phyloP scores from a whole-genome alignment of 2,113 vertebrate species.

The Cromileptes altivelis region DNA sequence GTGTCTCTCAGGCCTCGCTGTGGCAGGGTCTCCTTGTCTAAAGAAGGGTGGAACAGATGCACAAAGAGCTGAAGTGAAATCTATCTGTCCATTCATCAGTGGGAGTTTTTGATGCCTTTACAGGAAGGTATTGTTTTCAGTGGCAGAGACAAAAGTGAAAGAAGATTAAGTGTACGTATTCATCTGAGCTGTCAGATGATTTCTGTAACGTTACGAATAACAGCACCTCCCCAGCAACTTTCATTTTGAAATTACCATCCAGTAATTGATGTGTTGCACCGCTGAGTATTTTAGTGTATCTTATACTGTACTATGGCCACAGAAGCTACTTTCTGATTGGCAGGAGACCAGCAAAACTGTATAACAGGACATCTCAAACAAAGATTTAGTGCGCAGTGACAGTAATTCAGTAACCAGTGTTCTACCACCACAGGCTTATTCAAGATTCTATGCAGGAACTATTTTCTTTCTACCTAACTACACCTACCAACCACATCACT shows the following conservation, averaged over 20 bases:
- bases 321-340: background rate
- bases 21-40: slow-evolving; percentile 18
- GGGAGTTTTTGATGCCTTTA: slow-evolving; percentile 36
- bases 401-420: background rate
- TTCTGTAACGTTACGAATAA: background rate
- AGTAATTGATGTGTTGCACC: background rate
- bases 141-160: slow-evolving; percentile 12
- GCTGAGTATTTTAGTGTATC: background rate
- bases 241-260: slow-evolving; percentile 3
- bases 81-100: slow-evolving; percentile 37
- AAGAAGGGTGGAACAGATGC: slow-evolving; percentile 20
- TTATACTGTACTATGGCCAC: background rate
- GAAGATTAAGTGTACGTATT: slow-evolving; percentile 9
- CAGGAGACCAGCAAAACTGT: background rate
- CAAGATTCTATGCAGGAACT: background rate
- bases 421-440: background rate
- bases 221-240: background rate
- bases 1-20: background rate
- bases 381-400: background rate
- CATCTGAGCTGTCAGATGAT: slow-evolving; percentile 1
- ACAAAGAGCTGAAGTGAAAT: slow-evolving; percentile 55
- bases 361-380: background rate
- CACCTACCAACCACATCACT: too few relatives aligned
- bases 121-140: slow-evolving; percentile 40
- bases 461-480: too few relatives aligned